Conservation (phyloP, 2,888 invertebrate genomes). For the Neoscelio sp. region DNA sequence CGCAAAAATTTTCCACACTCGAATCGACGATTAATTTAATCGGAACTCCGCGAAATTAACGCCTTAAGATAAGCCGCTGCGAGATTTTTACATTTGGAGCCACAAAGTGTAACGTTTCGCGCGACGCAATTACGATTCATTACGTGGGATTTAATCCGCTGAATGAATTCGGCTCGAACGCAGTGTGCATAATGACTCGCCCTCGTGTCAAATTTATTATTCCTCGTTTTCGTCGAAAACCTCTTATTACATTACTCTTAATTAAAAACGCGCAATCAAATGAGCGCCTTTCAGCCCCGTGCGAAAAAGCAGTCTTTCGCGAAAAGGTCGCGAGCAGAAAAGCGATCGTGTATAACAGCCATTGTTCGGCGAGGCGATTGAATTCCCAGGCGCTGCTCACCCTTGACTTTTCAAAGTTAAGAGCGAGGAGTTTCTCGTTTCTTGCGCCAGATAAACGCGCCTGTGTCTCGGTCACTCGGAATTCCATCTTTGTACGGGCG, state of each 20-base stretch:
- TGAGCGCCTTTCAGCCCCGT: constrained; percentile 2
- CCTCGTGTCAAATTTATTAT: constrained; percentile 13
- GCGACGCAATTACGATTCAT: constrained; percentile 23
- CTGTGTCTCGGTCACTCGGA: background rate
- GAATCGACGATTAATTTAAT: too few relatives aligned
- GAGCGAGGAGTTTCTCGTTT: background rate
- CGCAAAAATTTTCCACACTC: too few relatives aligned
- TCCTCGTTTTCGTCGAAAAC: background rate
- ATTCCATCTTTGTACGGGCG: background rate
- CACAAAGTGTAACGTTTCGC: constrained; percentile 29
- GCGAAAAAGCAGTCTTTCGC: constrained; percentile 7
- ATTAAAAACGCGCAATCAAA: constrained; percentile 31
- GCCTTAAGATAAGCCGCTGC: constrained; percentile 9
- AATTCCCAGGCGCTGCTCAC: constrained; percentile 40
- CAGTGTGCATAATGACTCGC: constrained; percentile 10
- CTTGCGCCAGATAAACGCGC: constrained; percentile 4
- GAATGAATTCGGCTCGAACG: constrained; percentile 5
- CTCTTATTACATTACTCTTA: constrained; percentile 19
- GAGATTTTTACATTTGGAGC: constrained; percentile 14
- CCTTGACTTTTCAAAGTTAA: constrained; percentile 19
- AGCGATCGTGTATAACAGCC: constrained; percentile 36
- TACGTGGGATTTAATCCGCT: background rate
- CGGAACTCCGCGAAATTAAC: constrained; percentile 3
- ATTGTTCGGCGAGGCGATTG: constrained; percentile 35
- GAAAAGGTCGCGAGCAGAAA: constrained; percentile 29